Evolutionary conservation across 2,113 vertebrate genomes (phyloP), one percentile per base, ranked within the genome.

Genomic region (Gymnorhina tibicen): DNA sequence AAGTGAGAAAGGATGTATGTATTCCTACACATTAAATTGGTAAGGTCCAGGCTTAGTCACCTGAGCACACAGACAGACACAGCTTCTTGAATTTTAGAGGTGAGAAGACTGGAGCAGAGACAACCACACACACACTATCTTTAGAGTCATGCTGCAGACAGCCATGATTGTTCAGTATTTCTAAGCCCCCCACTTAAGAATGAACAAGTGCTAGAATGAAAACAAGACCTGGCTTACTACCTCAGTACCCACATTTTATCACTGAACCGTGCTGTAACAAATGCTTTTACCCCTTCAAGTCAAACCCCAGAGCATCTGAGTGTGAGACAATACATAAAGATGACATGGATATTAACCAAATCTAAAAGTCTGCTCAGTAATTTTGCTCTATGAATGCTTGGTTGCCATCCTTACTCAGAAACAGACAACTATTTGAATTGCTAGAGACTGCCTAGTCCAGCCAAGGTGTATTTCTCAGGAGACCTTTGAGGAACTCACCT

Each of bases 341-440:
- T 2, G 2, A 42, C 6, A 2, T 8, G 19, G 23, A 28, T 6
- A 3, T 52, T 39, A 60, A 44, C 6, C 26, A 6, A 52, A 12
- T 8, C 50, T 52, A 58, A 53, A 70, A 67, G 8, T 30, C 32
- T 50, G 18, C 22, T 72, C 24, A 39, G 11, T 10, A n/a, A 24
- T 41, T 76, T 52, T 63, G 3, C 13, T 53, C 8, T 63, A 1
- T 41, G 28, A 89, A 68, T 67, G 9, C 2, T 62, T 93, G 70
- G 27, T 22, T 53, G 26, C 27, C 12, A 37, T 50, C 10, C 39
- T 55, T 20, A 58, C 50, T 63, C 39, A 55, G 28, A 79, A 80
- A 70, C 2, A 68, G 26, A 24, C 32, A 19, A 58, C 5, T 62
- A n/a, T 67, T 23, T 63, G 17, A 63, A 59, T 16, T 84, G 19